Evolutionary conservation across 2,113 vertebrate genomes (phyloP), one percentile per base, ranked within the genome.

Genomic region (Rhizomys pruinosus): DNA sequence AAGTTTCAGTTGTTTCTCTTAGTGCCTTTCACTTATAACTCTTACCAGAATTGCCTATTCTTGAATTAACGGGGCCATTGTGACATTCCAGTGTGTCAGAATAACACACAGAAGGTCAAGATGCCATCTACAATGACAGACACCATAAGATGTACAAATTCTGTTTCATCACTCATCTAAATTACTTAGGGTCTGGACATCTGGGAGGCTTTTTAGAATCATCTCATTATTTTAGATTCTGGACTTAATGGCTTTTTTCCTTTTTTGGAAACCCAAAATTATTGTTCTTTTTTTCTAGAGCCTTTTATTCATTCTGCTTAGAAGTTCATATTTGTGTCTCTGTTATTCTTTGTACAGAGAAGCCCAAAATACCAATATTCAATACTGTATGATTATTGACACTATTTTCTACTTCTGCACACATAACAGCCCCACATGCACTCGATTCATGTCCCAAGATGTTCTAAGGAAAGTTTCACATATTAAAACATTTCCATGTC

Each of bases 81-180:
- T 64, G 15, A 59, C 13, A 2, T 69, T 73, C 16, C 3, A 20
- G 8, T 0, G 12, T 44, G 4, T n/a, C 76, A 7, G 3, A 39
- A 37, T 7, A 3, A 19, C 1, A 7, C 2, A 3, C 11, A 11
- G 15, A 42, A 74, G 15, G 15, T 8, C 27, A 20, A 4, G 11
- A 25, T 13, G 11, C 42, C 59, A 10, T 42, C 59, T 63, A 2
- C 5, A 39, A 2, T 47, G n/a, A 12, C 34, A 42, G 17, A n/a
- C 52, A 23, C 17, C 3, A 9, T 25, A 61, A 8, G 5, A 15
- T 3, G 8, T 25, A 8, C 17, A 12, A 3, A 63, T 42, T 44
- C 13, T 59, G 2, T 37, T n/a, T 44, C 61, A 5, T 64, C 6
- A 42, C 63, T 52, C 57, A 20, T 8, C 5, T 8, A n/a, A 73